Evolutionary conservation across 2,888 invertebrate species (phyloP), one percentile per base, ranked within the genome.

Genomic region (Dyspetes luteomarginatus): DNA sequence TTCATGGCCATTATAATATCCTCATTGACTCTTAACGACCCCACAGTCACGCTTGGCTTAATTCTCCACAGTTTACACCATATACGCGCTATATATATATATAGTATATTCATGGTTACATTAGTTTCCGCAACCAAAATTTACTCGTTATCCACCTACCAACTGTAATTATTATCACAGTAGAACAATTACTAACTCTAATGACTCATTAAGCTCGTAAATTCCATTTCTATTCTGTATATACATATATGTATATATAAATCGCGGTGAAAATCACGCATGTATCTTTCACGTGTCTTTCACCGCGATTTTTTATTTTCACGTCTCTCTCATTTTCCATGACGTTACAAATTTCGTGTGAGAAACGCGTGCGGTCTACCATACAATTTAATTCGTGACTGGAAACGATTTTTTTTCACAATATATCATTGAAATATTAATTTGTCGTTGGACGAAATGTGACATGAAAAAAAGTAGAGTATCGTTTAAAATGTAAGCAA

Each of bases 1-100:
- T 60, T 84, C 81, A 82, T 83, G 82, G 58, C 76, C 74, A 68
- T 83, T 83, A 75, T 48, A 75, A 82, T 85, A 86, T 86, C 82
- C 85, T 85, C 80, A 83, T 83, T 83, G 74, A 71, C 81, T 80
- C 73, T 58, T 30, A 81, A 76, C 76, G 58, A 73, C 62, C 41
- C 15, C 22, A 69, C 19, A 30, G 58, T 78, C 62, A 41, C 26
- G 73, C 60, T 50, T 9, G 30, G 30, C 12, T 68, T 41, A 12
- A n/a, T 30, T 68, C 41, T 22, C 15, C 17, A 12, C 28, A 43
- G n/a, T n/a, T n/a, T n/a, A 7, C 24, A 30, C 30, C 7, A n/a
- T n/a, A 62, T 62, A 26, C 67, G 3, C 9, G 17, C 9, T 52
- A 30, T 43, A 52, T 48, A 19, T 28, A 36, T 19, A 64, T 9